Percentiles rank a stretch among this genome's conserved stretches.
Conservation (phyloP, 1,140 invertebrate species). For the Lordiphosa collinella region DNA sequence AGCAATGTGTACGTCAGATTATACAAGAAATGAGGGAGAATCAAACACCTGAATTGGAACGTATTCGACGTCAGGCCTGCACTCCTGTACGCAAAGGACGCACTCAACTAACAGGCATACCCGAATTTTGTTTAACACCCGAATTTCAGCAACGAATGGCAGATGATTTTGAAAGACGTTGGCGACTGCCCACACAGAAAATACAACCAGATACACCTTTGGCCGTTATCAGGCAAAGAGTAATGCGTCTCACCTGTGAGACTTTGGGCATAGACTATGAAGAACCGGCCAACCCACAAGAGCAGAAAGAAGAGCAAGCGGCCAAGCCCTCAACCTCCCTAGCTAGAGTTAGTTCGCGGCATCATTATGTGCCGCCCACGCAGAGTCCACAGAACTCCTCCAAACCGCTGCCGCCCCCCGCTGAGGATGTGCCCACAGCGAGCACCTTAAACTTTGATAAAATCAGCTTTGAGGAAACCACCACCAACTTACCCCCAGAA, state of each 20-base stretch:
- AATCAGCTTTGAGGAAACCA: conserved; percentile 72
- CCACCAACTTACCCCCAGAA: not conserved
- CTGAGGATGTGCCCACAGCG: conserved; percentile 6
- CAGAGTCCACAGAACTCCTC: conserved; percentile 26
- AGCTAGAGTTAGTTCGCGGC: conserved; percentile 26
- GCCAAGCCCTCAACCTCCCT: too few relatives aligned
- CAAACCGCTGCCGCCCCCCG: not conserved
- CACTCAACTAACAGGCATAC: conserved; percentile 50
- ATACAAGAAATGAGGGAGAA: conserved; percentile 72
- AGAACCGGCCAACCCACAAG: too few relatives aligned
- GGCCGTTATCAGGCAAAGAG: conserved; percentile 58
- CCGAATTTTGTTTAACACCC: conserved; percentile 67
- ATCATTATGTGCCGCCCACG: conserved; percentile 35
- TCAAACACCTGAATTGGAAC: conserved; percentile 71
- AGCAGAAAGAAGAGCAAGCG: not conserved
- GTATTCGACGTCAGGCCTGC: conserved; percentile 63
- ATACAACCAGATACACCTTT: conserved; percentile 68
- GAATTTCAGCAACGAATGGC: conserved; percentile 75
- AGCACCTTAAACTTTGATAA: conserved; percentile 73
- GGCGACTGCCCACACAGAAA: conserved; percentile 67
- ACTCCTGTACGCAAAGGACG: conserved; percentile 50
- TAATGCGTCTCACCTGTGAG: conserved; percentile 69
- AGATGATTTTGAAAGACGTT: conserved; percentile 68
- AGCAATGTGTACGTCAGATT: conserved; percentile 64
- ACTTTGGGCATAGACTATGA: conserved; percentile 62